A percentile compares a stretch with the other conserved stretches of the same genome.
Conservation (phyloP, 1,140 invertebrate species). For the Eurosta solidaginis region DNA sequence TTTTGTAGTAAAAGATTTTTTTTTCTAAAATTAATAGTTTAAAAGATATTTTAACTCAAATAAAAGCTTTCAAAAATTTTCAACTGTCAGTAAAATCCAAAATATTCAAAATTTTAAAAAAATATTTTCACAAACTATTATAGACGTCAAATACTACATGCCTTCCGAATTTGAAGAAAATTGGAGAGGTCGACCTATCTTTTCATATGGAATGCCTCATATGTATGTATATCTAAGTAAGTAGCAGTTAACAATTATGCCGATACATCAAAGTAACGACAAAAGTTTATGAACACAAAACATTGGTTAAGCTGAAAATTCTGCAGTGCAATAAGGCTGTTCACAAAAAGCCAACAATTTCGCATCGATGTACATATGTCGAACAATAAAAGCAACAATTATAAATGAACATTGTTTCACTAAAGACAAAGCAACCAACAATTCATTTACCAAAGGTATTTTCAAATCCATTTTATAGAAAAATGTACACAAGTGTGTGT, state of each 20-base stretch:
- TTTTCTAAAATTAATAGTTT: no score
- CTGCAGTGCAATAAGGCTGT: background rate
- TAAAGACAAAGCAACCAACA: background rate
- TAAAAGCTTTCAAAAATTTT: no score
- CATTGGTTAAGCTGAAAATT: constrained; percentile 9
- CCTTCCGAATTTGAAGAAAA: no score
- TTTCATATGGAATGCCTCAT: no score
- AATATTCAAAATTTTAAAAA: no score
- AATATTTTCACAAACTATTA: no score
- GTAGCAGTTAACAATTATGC: background rate
- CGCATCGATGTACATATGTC: no score
- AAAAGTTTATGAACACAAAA: constrained; percentile 3
- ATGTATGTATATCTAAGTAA: background rate
- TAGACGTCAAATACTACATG: no score
- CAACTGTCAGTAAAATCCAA: no score
- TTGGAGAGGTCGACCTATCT: no score
- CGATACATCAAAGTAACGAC: background rate
- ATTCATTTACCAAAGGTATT: background rate
- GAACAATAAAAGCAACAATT: background rate
- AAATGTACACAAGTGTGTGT: background rate
- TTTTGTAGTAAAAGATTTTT: no score
- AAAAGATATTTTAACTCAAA: no score
- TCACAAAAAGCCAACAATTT: background rate
- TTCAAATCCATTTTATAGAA: background rate
- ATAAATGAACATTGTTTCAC: background rate